phyloP scores from a whole-genome alignment of 2,888 invertebrate species.

The Diloba caeruleocephala region DNA sequence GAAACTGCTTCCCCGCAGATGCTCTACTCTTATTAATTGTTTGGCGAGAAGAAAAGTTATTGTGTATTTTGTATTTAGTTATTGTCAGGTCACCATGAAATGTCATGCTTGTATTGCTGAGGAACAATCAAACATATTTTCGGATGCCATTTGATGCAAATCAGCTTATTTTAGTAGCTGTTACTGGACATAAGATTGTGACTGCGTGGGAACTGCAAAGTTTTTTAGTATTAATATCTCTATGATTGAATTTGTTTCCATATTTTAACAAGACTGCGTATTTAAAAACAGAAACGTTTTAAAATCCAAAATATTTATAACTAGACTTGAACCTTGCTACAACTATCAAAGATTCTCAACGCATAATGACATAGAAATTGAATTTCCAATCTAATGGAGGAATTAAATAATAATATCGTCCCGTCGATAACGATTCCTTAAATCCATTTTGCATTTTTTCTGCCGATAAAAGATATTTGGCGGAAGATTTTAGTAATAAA shows the following conservation, averaged over 20 bases:
- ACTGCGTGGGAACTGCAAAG: too few relatives aligned
- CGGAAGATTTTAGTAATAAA: slow-evolving; percentile 26
- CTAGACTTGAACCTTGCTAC: neutral
- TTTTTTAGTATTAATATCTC: too few relatives aligned
- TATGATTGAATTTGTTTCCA: too few relatives aligned
- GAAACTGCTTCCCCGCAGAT: slow-evolving; percentile 8
- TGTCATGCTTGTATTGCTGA: neutral
- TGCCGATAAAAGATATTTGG: slow-evolving; percentile 17
- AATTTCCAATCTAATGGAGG: slow-evolving; percentile 26
- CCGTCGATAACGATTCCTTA: slow-evolving; percentile 17
- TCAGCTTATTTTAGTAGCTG: too few relatives aligned
- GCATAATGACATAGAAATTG: slow-evolving; percentile 31
- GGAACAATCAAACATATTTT: neutral
- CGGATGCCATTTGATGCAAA: too few relatives aligned
- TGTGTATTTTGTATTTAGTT: neutral
- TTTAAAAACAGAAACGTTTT: neutral
- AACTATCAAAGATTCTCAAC: slow-evolving; percentile 15
- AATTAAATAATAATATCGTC: slow-evolving; percentile 32
- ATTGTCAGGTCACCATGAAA: neutral
- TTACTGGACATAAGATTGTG: too few relatives aligned
- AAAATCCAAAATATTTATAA: neutral
- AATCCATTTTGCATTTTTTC: slow-evolving; percentile 27
- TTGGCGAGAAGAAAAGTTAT: neutral
- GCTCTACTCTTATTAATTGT: slow-evolving; percentile 15
- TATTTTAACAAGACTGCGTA: neutral